These are phyloP conservation scores for Scaptomyza graminum DNA, from an alignment of 1,140 invertebrate species.

Conservation along the genomic window DNA sequence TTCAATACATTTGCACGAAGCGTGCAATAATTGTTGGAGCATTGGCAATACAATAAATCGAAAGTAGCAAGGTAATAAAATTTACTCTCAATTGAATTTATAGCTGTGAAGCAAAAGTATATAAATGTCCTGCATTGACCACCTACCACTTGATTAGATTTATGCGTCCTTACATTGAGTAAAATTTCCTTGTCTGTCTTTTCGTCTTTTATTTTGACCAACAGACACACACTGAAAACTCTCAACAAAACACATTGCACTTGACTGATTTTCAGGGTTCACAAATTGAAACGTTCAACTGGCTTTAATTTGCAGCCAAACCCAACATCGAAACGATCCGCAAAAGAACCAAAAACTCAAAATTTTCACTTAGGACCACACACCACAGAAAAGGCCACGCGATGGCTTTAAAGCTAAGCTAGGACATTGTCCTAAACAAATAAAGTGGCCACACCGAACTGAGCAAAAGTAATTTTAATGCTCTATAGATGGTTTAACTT, in stretches of 20 bases:
- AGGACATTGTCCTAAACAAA: slow-evolving; percentile 63
- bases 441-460: slow-evolving; percentile 41
- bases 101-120: slow-evolving; percentile 53
- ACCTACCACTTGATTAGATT: slow-evolving; percentile 73
- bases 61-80: slow-evolving; percentile 63
- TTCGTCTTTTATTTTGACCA: slow-evolving; percentile 19
- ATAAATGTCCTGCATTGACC: slow-evolving; percentile 50
- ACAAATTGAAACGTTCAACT: slow-evolving; percentile 41
- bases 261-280: slow-evolving; percentile 21
- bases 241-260: slow-evolving; percentile 26
- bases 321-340: background rate
- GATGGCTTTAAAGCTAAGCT: slow-evolving; percentile 42
- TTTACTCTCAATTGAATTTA: slow-evolving; percentile 72
- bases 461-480: slow-evolving; percentile 12
- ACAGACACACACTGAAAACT: slow-evolving; percentile 25
- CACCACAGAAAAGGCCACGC: slow-evolving; percentile 48
- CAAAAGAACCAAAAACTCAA: slow-evolving; percentile 38
- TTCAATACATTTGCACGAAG: slow-evolving; percentile 55
- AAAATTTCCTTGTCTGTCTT: slow-evolving; percentile 8
- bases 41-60: slow-evolving; percentile 10
- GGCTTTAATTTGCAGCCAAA: slow-evolving; percentile 28
- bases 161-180: slow-evolving; percentile 24
- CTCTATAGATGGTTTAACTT: slow-evolving; percentile 1
- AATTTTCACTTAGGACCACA: slow-evolving; percentile 56
- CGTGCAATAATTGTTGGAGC: slow-evolving; percentile 61